These are phyloP conservation scores for Neotoxoptera formosana DNA, from an alignment of 1,140 invertebrate genomes.

Conservation along the genomic window DNA sequence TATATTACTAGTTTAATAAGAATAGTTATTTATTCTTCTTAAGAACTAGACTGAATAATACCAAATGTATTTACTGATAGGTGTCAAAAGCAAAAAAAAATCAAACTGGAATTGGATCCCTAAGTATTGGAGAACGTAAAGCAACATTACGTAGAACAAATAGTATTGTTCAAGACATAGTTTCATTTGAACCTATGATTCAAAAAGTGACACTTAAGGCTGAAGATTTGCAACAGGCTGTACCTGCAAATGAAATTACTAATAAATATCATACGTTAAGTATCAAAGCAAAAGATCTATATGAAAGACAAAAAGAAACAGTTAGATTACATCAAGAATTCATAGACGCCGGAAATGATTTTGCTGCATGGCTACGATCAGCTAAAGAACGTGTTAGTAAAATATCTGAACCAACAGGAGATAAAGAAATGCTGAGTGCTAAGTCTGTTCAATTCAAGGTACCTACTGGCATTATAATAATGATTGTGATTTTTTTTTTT, in stretches of 20 bases:
- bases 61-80: slow-evolving; percentile 29
- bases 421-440: slow-evolving; percentile 85
- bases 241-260: slow-evolving; percentile 86
- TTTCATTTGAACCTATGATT: slow-evolving; percentile 94
- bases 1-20: not conserved
- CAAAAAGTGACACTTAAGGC: slow-evolving; percentile 91
- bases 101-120: slow-evolving; percentile 73
- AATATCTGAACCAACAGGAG: slow-evolving; percentile 91
- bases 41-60: not conserved
- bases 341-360: slow-evolving; percentile 89
- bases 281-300: slow-evolving; percentile 79
- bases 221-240: slow-evolving; percentile 85
- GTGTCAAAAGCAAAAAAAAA: slow-evolving; percentile 78
- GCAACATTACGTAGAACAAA: slow-evolving; percentile 89
- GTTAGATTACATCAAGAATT: slow-evolving; percentile 90
- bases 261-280: slow-evolving; percentile 89
- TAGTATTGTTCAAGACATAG: slow-evolving; percentile 93
- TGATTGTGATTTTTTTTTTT: not conserved
- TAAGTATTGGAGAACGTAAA: slow-evolving; percentile 84
- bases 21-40: not conserved
- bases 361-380: slow-evolving; percentile 88
- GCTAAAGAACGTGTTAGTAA: slow-evolving; percentile 90
- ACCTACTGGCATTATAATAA: slow-evolving; percentile 49
- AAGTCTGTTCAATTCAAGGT: slow-evolving; percentile 84
- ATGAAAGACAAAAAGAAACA: slow-evolving; percentile 84